phyloP scores from a whole-genome alignment of 1,140 invertebrate species.

The Proales similis region DNA sequence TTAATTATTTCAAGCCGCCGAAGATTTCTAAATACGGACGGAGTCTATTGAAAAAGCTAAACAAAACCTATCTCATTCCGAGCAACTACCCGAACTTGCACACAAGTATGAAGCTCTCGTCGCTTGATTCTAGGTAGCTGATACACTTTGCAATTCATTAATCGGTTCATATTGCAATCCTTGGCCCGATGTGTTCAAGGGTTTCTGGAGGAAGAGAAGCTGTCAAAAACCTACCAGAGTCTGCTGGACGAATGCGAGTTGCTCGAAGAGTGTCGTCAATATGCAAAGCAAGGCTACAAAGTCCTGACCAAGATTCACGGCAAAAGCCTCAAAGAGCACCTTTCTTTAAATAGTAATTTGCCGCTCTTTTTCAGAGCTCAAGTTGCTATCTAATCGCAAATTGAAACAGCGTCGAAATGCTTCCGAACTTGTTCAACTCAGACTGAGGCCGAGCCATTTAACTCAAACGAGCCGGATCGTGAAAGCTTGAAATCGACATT shows the following conservation, averaged over 20 bases:
- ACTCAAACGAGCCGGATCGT: background rate
- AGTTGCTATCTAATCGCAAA: background rate
- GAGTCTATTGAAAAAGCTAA: conserved; percentile 9
- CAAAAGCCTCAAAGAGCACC: conserved; percentile 14
- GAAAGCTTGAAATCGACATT: background rate
- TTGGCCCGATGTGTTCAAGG: background rate
- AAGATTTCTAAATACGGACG: conserved; percentile 22
- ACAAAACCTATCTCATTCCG: background rate
- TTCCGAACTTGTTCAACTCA: background rate
- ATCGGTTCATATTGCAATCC: no score
- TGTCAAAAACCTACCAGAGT: conserved; percentile 10
- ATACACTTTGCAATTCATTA: no score
- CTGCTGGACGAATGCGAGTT: conserved; percentile 29
- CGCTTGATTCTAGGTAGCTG: no score
- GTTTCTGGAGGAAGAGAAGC: conserved; percentile 30
- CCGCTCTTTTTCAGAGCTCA: background rate
- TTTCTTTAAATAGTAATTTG: background rate
- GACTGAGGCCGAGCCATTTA: background rate
- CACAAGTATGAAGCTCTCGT: conserved; percentile 13
- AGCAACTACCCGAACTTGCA: conserved; percentile 3
- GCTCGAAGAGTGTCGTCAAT: conserved; percentile 31
- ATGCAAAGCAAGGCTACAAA: conserved; percentile 13
- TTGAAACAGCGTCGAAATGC: background rate
- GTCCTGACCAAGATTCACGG: conserved; percentile 31
- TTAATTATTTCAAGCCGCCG: conserved; percentile 10